Conservation (phyloP, 2,888 invertebrate species). For the Idaea aversata region DNA sequence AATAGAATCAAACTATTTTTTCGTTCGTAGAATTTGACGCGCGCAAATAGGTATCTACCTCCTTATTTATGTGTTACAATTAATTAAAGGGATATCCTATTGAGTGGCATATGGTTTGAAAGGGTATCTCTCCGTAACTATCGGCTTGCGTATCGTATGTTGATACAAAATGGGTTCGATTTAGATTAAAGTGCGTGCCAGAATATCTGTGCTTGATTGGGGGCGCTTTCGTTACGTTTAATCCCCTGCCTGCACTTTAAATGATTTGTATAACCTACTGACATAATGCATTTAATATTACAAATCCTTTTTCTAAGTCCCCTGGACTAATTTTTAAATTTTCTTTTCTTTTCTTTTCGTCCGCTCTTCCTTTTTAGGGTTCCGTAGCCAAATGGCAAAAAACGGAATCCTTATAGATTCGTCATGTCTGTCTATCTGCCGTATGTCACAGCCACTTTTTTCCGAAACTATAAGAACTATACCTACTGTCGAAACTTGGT, state of each 20-base stretch:
- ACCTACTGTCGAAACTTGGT: too few relatives aligned
- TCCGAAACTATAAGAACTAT: too few relatives aligned
- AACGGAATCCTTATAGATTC: too few relatives aligned
- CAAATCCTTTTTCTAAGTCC: too few relatives aligned
- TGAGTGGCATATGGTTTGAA: conserved; percentile 41
- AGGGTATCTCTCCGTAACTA: conserved; percentile 49
- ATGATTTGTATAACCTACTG: too few relatives aligned
- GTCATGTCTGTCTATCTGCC: too few relatives aligned
- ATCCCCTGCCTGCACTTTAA: not conserved
- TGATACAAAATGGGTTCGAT: not conserved
- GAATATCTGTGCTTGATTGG: not conserved
- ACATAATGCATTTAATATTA: too few relatives aligned
- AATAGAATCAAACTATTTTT: not conserved
- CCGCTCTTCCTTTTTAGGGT: too few relatives aligned
- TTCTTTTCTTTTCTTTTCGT: too few relatives aligned
- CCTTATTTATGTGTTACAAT: conserved; percentile 19
- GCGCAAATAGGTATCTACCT: not conserved
- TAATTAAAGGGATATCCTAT: conserved; percentile 43
- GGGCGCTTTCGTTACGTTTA: not conserved
- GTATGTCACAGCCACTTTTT: too few relatives aligned
- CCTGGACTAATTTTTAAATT: too few relatives aligned
- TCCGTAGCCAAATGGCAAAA: too few relatives aligned
- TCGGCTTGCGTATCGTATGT: conserved; percentile 29
- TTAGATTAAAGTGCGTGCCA: not conserved
- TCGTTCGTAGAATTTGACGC: not conserved